Percentiles rank a stretch among this genome's conserved stretches.
Evolutionary conservation across 30 jellyfish, hydroid and myxozoan species (phyloP).

Genomic region (Aurelia aurita complex sp. Pacific): DNA sequence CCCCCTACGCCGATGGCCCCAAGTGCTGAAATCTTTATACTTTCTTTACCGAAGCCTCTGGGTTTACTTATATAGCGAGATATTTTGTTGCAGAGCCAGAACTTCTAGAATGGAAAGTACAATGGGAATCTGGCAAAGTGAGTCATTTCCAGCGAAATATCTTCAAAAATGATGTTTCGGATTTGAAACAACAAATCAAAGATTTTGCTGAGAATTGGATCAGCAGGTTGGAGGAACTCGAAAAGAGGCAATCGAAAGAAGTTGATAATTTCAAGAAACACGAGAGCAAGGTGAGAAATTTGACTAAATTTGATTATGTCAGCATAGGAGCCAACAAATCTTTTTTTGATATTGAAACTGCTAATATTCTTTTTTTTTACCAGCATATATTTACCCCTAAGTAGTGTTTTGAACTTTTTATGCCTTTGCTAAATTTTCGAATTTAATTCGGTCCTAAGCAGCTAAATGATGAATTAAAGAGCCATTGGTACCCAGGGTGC

Average conservation of each 20-base stretch:
- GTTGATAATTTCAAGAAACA: conserved; percentile 50
- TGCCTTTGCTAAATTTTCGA: no score
- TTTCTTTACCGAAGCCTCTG: no score
- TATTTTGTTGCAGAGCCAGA: conserved; percentile 4
- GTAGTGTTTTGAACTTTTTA: no score
- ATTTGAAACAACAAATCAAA: conserved; percentile 70
- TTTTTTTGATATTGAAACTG: no score
- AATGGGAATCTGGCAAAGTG: conserved; percentile 84
- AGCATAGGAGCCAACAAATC: not conserved
- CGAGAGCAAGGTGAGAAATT: conserved; percentile 51
- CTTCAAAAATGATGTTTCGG: conserved; percentile 70
- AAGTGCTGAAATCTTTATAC: no score
- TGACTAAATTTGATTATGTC: not conserved
- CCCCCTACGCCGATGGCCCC: no score
- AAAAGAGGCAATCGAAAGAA: conserved; percentile 71
- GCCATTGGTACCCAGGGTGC: no score
- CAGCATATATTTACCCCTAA: no score
- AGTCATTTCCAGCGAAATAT: conserved; percentile 80
- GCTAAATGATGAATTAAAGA: no score
- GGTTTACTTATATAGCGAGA: no score
- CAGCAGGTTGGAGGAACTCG: conserved; percentile 74
- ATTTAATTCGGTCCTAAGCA: no score
- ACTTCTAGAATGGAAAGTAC: conserved; percentile 50
- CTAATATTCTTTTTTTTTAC: no score
- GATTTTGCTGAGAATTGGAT: conserved; percentile 88